Conservation (phyloP, 1,140 invertebrate genomes). For the Tetramorium parvispinum region DNA sequence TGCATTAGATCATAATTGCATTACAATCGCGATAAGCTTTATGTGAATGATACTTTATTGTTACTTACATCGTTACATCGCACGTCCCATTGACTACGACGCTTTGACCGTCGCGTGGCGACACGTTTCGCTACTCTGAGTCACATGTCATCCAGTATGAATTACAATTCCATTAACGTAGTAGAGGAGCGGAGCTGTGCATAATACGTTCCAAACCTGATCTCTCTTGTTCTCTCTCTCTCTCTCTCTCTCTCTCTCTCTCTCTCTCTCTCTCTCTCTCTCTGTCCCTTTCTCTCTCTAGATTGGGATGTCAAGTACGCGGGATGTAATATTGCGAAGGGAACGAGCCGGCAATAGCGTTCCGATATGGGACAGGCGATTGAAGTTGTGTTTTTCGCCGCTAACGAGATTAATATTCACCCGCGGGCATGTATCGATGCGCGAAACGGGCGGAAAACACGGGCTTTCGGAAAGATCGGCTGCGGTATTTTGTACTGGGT, state of each 20-base stretch:
- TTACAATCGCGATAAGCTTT: neutral
- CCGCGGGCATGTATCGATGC: constrained; percentile 5
- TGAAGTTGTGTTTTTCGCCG: constrained; percentile 46
- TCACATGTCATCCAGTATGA: constrained; percentile 73
- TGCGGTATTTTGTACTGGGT: neutral
- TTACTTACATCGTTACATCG: constrained; percentile 18
- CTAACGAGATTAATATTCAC: constrained; percentile 57
- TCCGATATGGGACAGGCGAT: constrained; percentile 52
- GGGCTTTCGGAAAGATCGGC: neutral
- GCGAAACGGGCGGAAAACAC: constrained; percentile 24
- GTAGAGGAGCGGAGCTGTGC: constrained; percentile 41
- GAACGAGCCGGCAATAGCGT: constrained; percentile 2
- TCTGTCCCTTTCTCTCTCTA: neutral
- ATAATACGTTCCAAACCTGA: constrained; percentile 42
- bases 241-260: neutral
- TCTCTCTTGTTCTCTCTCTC: neutral
- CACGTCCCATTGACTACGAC: constrained; percentile 53
- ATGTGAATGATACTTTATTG: constrained; percentile 12
- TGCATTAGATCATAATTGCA: neutral
- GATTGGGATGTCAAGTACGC: constrained; percentile 46
- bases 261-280: neutral
- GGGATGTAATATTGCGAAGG: constrained; percentile 20
- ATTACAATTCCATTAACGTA: constrained; percentile 82
- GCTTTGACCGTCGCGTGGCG: constrained; percentile 67
- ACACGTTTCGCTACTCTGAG: constrained; percentile 70